Conservation (phyloP, 2,797 vertebrate genomes). For the Lacerta bilineata region DNA sequence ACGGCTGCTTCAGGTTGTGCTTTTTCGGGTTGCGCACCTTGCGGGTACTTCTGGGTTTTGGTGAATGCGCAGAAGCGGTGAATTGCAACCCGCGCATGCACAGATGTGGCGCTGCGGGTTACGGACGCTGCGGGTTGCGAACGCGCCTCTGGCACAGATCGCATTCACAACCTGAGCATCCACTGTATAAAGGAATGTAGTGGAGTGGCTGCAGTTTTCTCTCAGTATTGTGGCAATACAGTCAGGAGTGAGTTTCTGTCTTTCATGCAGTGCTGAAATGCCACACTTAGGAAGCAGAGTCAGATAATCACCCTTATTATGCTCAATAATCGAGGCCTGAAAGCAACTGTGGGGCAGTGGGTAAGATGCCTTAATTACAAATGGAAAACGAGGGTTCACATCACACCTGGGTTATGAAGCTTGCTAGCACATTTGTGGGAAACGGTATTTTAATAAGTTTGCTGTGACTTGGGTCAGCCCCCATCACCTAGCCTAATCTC, state of each 20-base stretch:
- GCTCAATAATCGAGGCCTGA: background rate
- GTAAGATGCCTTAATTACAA: background rate
- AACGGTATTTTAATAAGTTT: no score
- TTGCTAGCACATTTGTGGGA: background rate
- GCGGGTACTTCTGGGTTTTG: no score
- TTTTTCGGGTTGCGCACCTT: no score
- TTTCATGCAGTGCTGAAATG: background rate
- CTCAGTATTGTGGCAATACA: background rate
- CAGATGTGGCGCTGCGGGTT: no score
- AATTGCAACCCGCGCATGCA: no score
- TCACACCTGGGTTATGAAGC: background rate
- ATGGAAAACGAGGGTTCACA: background rate
- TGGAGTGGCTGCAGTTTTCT: background rate
- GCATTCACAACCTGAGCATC: no score
- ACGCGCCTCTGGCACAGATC: no score
- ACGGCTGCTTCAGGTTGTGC: no score
- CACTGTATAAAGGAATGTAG: background rate
- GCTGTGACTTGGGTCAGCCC: background rate
- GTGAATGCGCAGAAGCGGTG: no score
- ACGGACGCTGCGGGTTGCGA: no score
- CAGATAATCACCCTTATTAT: background rate
- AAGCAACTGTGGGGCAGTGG: background rate
- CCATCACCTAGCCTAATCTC: background rate
- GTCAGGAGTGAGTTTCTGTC: background rate
- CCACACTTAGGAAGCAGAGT: background rate